Evolutionary conservation across 2,113 vertebrate species (phyloP), one percentile per base, ranked within the genome.

Genomic region (Oryzias curvinotus): DNA sequence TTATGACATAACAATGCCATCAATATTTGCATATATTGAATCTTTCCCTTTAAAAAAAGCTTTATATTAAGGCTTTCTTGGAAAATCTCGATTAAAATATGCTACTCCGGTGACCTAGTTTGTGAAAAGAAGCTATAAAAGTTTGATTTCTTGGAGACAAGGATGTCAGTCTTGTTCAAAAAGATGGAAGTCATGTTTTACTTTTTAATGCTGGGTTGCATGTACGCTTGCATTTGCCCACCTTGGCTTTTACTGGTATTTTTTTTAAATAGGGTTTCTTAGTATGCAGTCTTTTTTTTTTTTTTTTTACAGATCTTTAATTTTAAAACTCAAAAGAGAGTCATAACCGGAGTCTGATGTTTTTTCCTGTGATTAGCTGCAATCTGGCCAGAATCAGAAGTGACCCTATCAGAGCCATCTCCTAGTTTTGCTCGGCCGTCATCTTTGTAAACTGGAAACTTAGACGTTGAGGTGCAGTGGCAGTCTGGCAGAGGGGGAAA

Each of bases 401-500:
- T 59, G 25, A 21, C 10, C 52, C 78, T 66, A 80, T 80, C 68
- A 63, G 56, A 75, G 62, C 14, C 47, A 7, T 65, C 48, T 64
- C 14, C 30, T 51, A 48, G 57, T 75, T 71, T 72, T 16, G 50
- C 52, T 61, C 64, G 52, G 30, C 4, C 2, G 57, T 71, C 52
- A 0, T 59, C 80, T 60, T 80, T 82, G 79, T 57, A 14, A 49
- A 50, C 45, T 57, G 75, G 68, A 62, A 60, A 62, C 57, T n/a
- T 49, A 73, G 58, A 63, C 65, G 42, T 28, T 65, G 68, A 62
- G 52, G 59, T 67, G 65, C 71, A 73, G 73, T 53, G 81, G 63
- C 57, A 83, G 80, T 66, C 62, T 77, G 59, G 53, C 76, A 76
- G 66, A 67, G 67, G 63, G 47, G 88, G 81, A 88, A 84, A 88